Conservation (phyloP, 2,888 invertebrate species). For the Clusia tigrina region DNA sequence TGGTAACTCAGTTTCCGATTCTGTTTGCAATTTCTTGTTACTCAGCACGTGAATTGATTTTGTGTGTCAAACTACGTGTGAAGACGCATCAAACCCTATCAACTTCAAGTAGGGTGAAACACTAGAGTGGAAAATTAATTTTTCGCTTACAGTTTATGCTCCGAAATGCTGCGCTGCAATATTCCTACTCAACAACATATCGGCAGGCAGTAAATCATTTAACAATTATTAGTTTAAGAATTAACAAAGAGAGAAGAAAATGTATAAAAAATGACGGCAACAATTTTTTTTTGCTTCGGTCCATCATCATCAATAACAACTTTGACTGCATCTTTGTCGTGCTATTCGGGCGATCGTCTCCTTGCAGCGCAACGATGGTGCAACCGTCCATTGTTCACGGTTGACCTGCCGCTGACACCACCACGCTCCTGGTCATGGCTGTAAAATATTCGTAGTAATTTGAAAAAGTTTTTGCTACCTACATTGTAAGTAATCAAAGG, state of each 20-base stretch:
- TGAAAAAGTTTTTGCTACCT: neutral
- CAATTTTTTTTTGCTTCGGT: neutral
- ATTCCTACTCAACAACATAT: too few species aligned
- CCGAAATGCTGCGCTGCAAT: too few species aligned
- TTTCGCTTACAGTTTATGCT: too few species aligned
- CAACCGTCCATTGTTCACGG: constrained; percentile 1
- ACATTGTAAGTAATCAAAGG: neutral
- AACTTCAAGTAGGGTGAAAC: neutral
- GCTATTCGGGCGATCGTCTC: neutral
- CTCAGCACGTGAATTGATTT: too few species aligned
- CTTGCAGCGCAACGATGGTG: constrained; percentile 1
- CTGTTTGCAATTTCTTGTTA: too few species aligned
- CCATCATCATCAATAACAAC: neutral
- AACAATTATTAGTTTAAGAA: constrained; percentile 1
- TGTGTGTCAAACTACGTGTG: too few species aligned
- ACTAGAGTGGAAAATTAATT: neutral
- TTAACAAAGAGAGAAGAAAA: neutral
- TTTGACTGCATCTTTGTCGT: neutral
- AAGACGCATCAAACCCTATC: too few species aligned
- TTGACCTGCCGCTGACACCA: constrained; percentile 3
- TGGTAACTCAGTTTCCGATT: too few species aligned
- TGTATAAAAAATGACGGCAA: too few species aligned
- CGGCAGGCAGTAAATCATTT: constrained; percentile 8
- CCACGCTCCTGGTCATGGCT: neutral
- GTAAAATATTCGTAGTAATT: neutral